phyloP scores from a whole-genome alignment of 2,888 invertebrate species.

The Xestoiulus laeticollis region DNA sequence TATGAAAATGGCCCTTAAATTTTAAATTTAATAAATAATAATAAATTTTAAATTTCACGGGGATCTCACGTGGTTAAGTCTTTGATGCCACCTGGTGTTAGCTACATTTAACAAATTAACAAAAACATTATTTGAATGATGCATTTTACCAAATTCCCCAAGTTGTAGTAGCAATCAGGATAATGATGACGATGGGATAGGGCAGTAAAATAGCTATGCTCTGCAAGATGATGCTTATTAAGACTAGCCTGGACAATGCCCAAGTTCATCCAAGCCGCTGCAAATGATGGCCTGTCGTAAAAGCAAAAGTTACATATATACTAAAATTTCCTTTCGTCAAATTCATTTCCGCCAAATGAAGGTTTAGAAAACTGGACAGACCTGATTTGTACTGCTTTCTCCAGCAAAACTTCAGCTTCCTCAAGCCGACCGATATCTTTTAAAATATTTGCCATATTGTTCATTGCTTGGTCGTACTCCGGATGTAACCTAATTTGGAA shows the following conservation, averaged over 20 bases:
- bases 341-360: too few relatives aligned
- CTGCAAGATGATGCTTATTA: conserved; percentile 76
- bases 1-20: too few relatives aligned
- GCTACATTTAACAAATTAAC: too few relatives aligned
- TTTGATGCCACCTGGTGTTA: too few relatives aligned
- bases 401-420: conserved; percentile 79
- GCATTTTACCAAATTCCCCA: conserved; percentile 84
- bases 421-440: conserved; percentile 74
- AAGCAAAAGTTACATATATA: neutral
- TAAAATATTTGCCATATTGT: conserved; percentile 88
- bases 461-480: conserved; percentile 90
- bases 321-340: neutral
- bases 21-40: too few relatives aligned
- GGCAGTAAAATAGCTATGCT: conserved; percentile 82
- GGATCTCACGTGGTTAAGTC: too few relatives aligned
- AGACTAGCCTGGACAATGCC: conserved; percentile 87
- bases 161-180: conserved; percentile 92
- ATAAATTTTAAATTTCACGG: too few relatives aligned
- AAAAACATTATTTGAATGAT: conserved; percentile 27
- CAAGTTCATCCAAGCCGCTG: conserved; percentile 98
- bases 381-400: conserved; percentile 78
- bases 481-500: conserved; percentile 72
- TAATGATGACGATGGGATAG: conserved; percentile 79
- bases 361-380: conserved; percentile 63
- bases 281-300: conserved; percentile 79